phyloP scores from a whole-genome alignment of 2,888 invertebrate genomes.

The Acholoe squamosa region DNA sequence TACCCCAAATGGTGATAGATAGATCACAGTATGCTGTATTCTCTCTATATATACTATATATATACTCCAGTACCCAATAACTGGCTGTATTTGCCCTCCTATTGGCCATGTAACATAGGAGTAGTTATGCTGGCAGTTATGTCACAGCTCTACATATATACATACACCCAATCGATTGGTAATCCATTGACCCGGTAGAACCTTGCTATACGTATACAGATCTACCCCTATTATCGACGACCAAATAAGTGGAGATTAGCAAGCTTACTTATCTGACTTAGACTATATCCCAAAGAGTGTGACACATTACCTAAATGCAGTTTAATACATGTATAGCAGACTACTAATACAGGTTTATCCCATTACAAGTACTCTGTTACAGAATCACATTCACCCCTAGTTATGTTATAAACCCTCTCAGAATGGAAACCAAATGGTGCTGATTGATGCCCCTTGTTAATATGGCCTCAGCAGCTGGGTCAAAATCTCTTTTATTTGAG shows the following conservation, averaged over 20 bases:
- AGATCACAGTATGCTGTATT: neutral
- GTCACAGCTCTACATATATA: neutral
- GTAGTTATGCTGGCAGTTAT: neutral
- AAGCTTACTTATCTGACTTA: too few species aligned
- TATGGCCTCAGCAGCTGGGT: too few species aligned
- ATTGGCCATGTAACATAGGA: neutral
- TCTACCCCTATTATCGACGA: conserved; percentile 17
- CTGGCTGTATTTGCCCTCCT: neutral
- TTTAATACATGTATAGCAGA: too few species aligned
- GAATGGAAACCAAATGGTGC: too few species aligned
- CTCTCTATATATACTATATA: neutral
- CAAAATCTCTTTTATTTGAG: too few species aligned
- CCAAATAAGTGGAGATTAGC: neutral
- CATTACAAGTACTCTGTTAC: too few species aligned
- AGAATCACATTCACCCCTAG: too few species aligned
- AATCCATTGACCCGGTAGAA: neutral
- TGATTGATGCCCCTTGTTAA: too few species aligned
- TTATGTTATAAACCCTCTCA: too few species aligned
- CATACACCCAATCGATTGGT: neutral
- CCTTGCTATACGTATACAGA: neutral
- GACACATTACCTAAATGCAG: too few species aligned
- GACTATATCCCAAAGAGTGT: too few species aligned
- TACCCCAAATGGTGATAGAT: neutral
- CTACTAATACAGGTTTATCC: too few species aligned
- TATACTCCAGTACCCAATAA: neutral